Base-by-base conservation (phyloP, 2,888 invertebrate species). In the Tiliacea aurago region DNA sequence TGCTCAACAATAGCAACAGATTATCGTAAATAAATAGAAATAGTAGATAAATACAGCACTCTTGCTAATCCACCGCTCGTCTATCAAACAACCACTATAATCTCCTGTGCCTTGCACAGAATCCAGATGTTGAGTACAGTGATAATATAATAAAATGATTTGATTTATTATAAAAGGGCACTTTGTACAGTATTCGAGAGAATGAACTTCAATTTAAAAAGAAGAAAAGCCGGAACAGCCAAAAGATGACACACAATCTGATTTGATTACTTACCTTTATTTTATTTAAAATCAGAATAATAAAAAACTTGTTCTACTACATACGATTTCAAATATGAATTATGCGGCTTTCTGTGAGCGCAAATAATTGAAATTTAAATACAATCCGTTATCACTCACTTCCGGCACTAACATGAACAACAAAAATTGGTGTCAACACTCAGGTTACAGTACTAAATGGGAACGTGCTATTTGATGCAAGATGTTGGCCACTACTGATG, bases 401-500 rank as follows among this genome's bases (percentile, higher is more conserved):
- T 49, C 18, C 59, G 47, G 47, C 23, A n/a, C 41, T 61, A 62
- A 23, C 23, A n/a, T 37, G 41, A 47, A 49, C 70, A 70, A 43
- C 20, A 37, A 62, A 68, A 63, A 61, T 66, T 53, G 55, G 37
- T 75, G 75, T 75, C 61, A 70, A 69, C 71, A 37, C 37, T 69
- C 64, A 15, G 33, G 43, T 61, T 63, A 66, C 43, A 66, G 51
- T 56, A 47, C 10, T 47, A 13, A 63, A 70, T 33, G 37, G 15
- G 49, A 55, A 71, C 63, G 70, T 65, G 67, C n/a, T 61, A 53
- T 55, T 67, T 33, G 64, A 70, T 68, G 18, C 49, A 62, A 53
- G 47, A 78, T 70, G 28, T 49, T 62, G 58, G 67, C 64, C 59
- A 70, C 72, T 61, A 63, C 74, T 64, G 23, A 69, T 89, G 89